Conservation (phyloP, 2,113 vertebrate species). For the Trochalopteron elliotii region DNA sequence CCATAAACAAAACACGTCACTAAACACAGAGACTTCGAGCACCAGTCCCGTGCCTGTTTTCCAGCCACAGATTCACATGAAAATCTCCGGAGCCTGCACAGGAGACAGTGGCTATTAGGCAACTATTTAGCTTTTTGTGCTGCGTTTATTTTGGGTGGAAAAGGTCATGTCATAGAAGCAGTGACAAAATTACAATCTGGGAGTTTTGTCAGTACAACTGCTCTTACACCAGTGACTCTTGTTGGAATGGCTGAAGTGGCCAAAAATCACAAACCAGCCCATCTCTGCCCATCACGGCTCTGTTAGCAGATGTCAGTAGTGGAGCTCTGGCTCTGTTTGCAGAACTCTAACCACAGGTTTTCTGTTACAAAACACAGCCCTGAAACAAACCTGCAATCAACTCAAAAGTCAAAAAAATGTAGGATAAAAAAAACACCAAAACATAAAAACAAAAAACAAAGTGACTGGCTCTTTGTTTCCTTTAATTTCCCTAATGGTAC, state of each 20-base stretch:
- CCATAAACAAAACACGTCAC: background rate
- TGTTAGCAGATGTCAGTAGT: background rate
- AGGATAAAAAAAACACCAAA: background rate
- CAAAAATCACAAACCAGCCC: conserved; percentile 12
- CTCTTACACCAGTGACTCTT: background rate
- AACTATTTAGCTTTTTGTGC: background rate
- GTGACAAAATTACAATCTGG: conserved; percentile 46
- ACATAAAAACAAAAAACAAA: background rate
- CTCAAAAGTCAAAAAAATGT: background rate
- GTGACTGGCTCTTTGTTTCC: background rate
- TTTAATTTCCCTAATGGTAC: background rate
- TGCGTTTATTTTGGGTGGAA: conserved; percentile 23
- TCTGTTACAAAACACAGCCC: conserved; percentile 5
- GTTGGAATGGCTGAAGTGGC: background rate
- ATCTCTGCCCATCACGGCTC: background rate
- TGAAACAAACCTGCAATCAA: conserved; percentile 21
- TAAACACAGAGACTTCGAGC: background rate
- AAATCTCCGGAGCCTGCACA: conserved; percentile 8
- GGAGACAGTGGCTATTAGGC: conserved; percentile 40
- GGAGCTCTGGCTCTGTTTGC: background rate
- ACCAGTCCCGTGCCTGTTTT: background rate
- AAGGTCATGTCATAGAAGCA: conserved; percentile 27
- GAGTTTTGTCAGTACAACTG: conserved; percentile 15
- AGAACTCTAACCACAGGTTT: conserved; percentile 1
- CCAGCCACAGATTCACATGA: conserved; percentile 17